Evolutionary conservation across 2,888 invertebrate species (phyloP).

Genomic region (Leuctra nigra): DNA sequence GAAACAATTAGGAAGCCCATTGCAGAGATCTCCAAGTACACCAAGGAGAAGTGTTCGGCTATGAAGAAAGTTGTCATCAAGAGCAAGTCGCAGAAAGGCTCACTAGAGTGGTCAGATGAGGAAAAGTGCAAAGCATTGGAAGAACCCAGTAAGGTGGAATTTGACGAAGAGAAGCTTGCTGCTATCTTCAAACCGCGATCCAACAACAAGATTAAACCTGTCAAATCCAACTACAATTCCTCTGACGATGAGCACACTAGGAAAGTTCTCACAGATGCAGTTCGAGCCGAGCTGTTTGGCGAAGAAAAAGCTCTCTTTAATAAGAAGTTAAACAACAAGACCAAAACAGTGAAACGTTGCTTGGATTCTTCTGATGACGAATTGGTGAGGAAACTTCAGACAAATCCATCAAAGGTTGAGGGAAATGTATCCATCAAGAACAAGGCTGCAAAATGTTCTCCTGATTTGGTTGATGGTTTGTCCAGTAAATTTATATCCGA

Average conservation of each 20-base stretch:
- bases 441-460: constrained; percentile 20
- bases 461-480: constrained; percentile 23
- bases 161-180: constrained; percentile 25
- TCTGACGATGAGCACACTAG: constrained; percentile 35
- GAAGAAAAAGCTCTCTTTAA: constrained; percentile 31
- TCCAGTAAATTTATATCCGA: constrained; percentile 17
- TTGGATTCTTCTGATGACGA: constrained; percentile 27
- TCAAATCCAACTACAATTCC: constrained; percentile 24
- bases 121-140: constrained; percentile 36
- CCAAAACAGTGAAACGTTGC: constrained; percentile 1
- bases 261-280: constrained; percentile 33
- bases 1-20: constrained; percentile 20
- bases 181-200: constrained; percentile 16
- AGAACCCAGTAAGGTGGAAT: constrained; percentile 36
- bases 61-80: constrained; percentile 20
- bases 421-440: constrained; percentile 18
- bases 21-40: constrained; percentile 14
- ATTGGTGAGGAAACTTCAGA: constrained; percentile 16
- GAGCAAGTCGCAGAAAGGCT: constrained; percentile 4
- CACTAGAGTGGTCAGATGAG: constrained; percentile 34
- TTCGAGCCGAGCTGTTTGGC: constrained; percentile 34
- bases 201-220: constrained; percentile 31
- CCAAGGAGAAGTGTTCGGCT: constrained; percentile 34
- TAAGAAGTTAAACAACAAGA: constrained; percentile 10
- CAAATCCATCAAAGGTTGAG: constrained; percentile 19